Evolutionary conservation across 2,797 vertebrate genomes (phyloP).

Genomic region (Enteromius viviparus): DNA sequence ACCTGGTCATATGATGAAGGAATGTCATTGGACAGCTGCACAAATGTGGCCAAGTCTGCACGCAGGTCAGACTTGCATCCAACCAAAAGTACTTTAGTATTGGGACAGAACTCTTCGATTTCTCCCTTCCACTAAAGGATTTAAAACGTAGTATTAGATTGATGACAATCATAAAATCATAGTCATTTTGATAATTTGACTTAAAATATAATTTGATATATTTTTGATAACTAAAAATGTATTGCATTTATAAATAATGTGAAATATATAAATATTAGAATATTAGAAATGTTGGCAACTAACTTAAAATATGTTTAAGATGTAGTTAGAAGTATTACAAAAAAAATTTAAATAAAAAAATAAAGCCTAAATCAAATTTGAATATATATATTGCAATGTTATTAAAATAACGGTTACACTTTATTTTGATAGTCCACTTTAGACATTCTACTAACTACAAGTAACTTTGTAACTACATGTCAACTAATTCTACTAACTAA

Average conservation of each 20-base stretch:
- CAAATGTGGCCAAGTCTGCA: slow-evolving; percentile 85
- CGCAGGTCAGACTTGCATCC: slow-evolving; percentile 90
- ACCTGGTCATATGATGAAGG: slow-evolving; percentile 86
- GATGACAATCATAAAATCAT: background rate
- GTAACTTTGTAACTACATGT: too few relatives aligned
- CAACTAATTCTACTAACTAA: too few relatives aligned
- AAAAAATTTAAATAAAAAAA: background rate
- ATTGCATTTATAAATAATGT: too few relatives aligned
- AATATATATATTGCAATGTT: background rate
- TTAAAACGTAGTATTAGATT: slow-evolving; percentile 9
- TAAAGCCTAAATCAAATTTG: too few relatives aligned
- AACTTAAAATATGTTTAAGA: background rate
- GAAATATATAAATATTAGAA: background rate
- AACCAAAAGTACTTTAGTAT: slow-evolving; percentile 88
- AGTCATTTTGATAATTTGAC: background rate
- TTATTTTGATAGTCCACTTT: too few relatives aligned
- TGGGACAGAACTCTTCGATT: slow-evolving; percentile 89
- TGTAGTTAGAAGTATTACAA: background rate
- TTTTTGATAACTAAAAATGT: too few relatives aligned
- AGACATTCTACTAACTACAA: too few relatives aligned
- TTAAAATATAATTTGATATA: too few relatives aligned
- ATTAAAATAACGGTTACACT: background rate
- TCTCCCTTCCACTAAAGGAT: slow-evolving; percentile 73
- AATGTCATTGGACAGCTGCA: slow-evolving; percentile 86
- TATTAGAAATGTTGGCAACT: background rate